Evolutionary conservation across 2,888 invertebrate species (phyloP), one percentile per base, ranked within the genome.

Genomic region (Sinelater perroti): DNA sequence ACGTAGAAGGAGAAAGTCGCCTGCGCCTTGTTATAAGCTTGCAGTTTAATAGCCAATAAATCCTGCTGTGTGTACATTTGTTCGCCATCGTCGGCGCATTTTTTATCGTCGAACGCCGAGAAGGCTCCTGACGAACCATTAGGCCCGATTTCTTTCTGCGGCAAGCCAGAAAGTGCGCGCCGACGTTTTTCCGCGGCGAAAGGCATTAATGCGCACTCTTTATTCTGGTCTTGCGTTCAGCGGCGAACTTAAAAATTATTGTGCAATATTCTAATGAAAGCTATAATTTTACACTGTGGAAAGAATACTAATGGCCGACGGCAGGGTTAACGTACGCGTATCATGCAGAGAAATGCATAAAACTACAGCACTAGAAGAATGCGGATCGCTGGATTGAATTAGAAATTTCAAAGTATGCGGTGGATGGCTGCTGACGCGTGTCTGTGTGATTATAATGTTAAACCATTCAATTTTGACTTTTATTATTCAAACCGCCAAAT

Each of bases 291-390:
- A 40, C 7, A 18, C 4, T 40, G 6, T 8, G 18, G 11, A 11
- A 40, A 40, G 40, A 40, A 40, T 40, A 40, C 6, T 40, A 40
- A 40, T 40, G 10, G 11, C 11, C 11, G 6, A 10, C 10, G 13
- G 35, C 21, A 8, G 13, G 40, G 40, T 40, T 11, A 40, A 40
- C n/a, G 40, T 11, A 40, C 40, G 40, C 24, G 13, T 21, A 40
- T 21, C 24, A 40, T 40, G 40, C 40, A n/a, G 3, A 40, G 21
- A 10, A 40, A 24, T 20, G 21, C 10, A 13, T 11, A 21, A 40
- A 40, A 40, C 11, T 40, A 24, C 40, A 40, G 10, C 24, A 40
- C 13, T 40, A 40, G n/a, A n/a, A n/a, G n/a, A n/a, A n/a, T n/a
- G n/a, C n/a, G n/a, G n/a, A n/a, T n/a, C n/a, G n/a, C n/a, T n/a